Conservation (phyloP, 2,888 invertebrate species). For the Morpho deidamia region DNA sequence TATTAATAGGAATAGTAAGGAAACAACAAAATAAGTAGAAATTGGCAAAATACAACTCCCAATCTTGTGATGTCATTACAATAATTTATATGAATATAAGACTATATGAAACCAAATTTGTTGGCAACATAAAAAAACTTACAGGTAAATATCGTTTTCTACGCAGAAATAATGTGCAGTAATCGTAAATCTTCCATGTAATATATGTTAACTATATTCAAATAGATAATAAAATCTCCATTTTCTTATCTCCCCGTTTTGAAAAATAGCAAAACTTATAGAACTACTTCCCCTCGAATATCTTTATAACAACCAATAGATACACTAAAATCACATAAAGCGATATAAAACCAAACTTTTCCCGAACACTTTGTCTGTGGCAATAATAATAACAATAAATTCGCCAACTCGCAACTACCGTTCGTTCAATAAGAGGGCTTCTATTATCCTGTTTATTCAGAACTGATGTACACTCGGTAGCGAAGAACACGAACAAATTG, state of each 20-base stretch:
- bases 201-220: not conserved
- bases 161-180: not conserved
- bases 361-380: slow-evolving; percentile 51
- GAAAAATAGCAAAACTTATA: slow-evolving; percentile 39
- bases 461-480: slow-evolving; percentile 17
- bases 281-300: slow-evolving; percentile 46
- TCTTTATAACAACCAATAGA: slow-evolving; percentile 51
- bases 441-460: slow-evolving; percentile 32
- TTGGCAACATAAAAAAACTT: no score
- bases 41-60: no score
- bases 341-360: slow-evolving; percentile 45
- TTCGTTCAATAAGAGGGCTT: slow-evolving; percentile 30
- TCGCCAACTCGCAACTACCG: slow-evolving; percentile 32
- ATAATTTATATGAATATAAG: no score
- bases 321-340: slow-evolving; percentile 54
- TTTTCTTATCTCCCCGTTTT: slow-evolving; percentile 22
- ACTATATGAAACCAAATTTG: no score
- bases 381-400: slow-evolving; percentile 73
- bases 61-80: no score
- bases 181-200: no score
- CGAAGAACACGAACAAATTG: slow-evolving; percentile 5
- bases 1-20: no score
- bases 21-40: no score
- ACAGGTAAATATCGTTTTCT: no score
- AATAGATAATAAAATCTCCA: slow-evolving; percentile 2